Conservation (phyloP, 2,888 invertebrate species). For the Charanyca ferruginea region DNA sequence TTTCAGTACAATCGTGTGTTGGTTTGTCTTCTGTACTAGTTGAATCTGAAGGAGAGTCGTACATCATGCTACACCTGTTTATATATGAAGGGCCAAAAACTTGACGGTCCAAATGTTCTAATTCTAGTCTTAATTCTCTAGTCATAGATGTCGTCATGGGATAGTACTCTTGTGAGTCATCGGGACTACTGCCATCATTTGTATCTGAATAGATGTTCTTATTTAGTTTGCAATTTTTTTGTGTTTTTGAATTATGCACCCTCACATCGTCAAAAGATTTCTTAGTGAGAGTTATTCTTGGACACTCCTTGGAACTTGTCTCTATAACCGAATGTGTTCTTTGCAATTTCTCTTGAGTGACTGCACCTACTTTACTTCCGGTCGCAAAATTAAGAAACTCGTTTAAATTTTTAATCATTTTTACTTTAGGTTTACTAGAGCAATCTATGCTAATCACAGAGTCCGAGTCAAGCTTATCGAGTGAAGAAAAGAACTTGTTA, state of each 20-base stretch:
- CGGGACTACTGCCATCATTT: constrained; percentile 93
- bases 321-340: constrained; percentile 83
- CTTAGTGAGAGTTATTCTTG: constrained; percentile 82
- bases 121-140: constrained; percentile 94
- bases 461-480: constrained; percentile 90
- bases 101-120: constrained; percentile 96
- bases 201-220: constrained; percentile 78
- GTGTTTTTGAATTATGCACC: constrained; percentile 72
- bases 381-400: constrained; percentile 96
- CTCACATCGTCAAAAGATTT: constrained; percentile 81
- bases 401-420: constrained; percentile 95
- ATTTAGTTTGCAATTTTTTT: constrained; percentile 73
- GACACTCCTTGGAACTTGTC: constrained; percentile 77
- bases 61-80: constrained; percentile 81
- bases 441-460: constrained; percentile 78
- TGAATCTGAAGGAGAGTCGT: constrained; percentile 86
- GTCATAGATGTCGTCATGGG: constrained; percentile 97
- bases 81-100: constrained; percentile 93
- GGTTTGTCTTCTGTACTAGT: constrained; percentile 85
- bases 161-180: constrained; percentile 96
- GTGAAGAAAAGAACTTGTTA: constrained; percentile 90
- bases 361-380: constrained; percentile 88
- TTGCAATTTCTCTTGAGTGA: constrained; percentile 77
- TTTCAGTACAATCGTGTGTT: constrained; percentile 72
- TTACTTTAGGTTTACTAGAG: constrained; percentile 82